Conservation (phyloP, 2,113 vertebrate genomes). For the Tyrannus savana region DNA sequence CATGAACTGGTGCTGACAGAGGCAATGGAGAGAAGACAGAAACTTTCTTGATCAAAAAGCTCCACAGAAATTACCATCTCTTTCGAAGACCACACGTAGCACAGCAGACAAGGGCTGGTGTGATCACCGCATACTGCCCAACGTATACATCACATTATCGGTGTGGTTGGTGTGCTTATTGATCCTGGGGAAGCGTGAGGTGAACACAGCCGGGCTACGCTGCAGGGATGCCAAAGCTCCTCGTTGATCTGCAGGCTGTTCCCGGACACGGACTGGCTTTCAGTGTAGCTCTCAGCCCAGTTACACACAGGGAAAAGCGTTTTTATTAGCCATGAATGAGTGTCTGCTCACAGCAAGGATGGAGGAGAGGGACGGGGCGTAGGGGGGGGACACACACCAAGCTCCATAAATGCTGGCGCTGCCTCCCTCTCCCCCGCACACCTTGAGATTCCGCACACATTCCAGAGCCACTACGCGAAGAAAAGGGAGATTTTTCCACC, state of each 20-base stretch:
- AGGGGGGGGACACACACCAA: too few species aligned
- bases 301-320: background rate
- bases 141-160: fast-evolving
- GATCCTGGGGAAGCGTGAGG: fast-evolving
- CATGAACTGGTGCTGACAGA: background rate
- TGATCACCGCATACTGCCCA: background rate
- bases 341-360: background rate
- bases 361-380: background rate
- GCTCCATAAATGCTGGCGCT: background rate
- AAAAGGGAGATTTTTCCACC: conserved; percentile 17
- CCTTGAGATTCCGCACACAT: background rate
- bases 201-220: fast-evolving
- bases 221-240: background rate
- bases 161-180: fast-evolving
- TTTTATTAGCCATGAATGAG: background rate
- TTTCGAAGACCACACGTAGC: fast-evolving
- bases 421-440: background rate
- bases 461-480: background rate
- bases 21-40: background rate
- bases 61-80: background rate
- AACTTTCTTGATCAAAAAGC: background rate
- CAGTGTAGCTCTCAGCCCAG: background rate
- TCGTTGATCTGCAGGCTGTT: background rate
- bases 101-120: background rate
- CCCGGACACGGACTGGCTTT: background rate